Percentiles rank a stretch among this genome's conserved stretches.
Evolutionary conservation across 2,797 vertebrate genomes (phyloP).

Genomic region (Sylvia borin): DNA sequence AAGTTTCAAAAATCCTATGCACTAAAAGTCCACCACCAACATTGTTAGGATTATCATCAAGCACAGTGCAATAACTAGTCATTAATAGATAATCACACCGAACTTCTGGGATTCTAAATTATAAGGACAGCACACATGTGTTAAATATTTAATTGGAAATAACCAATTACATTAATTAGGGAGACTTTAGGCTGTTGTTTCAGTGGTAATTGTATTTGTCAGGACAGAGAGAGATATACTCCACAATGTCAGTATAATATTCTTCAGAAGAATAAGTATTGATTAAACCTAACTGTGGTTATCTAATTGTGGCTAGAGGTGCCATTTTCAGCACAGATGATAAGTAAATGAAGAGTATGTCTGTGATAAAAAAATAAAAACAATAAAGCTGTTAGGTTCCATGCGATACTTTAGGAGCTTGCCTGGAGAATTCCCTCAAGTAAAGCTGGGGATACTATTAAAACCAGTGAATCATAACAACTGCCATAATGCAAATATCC

Average conservation of each 20-base stretch:
- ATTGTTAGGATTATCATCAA: neutral
- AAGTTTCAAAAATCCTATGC: neutral
- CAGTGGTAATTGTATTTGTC: conserved; percentile 4
- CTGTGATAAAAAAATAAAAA: neutral
- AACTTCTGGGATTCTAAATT: neutral
- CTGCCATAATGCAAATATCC: neutral
- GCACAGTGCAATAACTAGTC: neutral
- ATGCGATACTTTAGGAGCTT: neutral
- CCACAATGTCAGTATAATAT: neutral
- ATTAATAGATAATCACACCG: neutral
- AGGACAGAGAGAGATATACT: neutral
- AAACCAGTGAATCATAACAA: neutral
- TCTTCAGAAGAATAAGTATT: neutral
- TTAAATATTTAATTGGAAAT: conserved; percentile 37
- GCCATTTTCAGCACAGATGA: neutral
- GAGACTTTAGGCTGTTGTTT: neutral
- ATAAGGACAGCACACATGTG: neutral
- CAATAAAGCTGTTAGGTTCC: neutral
- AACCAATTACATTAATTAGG: neutral
- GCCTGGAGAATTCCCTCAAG: neutral
- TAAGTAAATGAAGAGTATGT: neutral
- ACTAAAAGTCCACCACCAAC: neutral
- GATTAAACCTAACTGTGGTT: neutral
- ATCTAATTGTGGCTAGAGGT: neutral
- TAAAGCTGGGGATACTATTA: neutral